Evolutionary conservation across 2,888 invertebrate species (phyloP).

Genomic region (Drosophila tanythrix): DNA sequence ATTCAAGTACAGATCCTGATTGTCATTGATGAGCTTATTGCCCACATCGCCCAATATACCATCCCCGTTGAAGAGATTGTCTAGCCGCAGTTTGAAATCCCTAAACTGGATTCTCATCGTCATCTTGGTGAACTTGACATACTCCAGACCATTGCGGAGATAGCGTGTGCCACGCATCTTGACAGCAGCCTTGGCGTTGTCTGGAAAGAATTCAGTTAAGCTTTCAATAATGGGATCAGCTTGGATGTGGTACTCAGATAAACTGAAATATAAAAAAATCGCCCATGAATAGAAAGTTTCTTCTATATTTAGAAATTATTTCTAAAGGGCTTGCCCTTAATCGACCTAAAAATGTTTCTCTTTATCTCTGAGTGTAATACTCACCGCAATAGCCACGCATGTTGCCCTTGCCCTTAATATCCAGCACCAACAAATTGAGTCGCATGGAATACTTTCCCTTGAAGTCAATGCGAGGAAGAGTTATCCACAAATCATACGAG

Average conservation of each 20-base stretch:
- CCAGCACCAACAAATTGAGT: slow-evolving; percentile 82
- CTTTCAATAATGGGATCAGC: not conserved
- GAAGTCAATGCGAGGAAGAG: slow-evolving; percentile 83
- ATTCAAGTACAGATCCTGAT: slow-evolving; percentile 83
- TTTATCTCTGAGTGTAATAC: slow-evolving; percentile 16
- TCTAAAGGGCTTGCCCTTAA: no score
- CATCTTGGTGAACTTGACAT: slow-evolving; percentile 83
- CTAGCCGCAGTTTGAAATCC: slow-evolving; percentile 81
- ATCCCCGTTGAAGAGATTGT: slow-evolving; percentile 84
- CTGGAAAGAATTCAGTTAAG: slow-evolving; percentile 46
- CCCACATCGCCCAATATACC: slow-evolving; percentile 83
- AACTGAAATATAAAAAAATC: not conserved
- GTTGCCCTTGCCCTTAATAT: slow-evolving; percentile 83
- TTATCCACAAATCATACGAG: slow-evolving; percentile 82
- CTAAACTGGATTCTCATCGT: slow-evolving; percentile 82
- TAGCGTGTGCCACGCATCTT: slow-evolving; percentile 83
- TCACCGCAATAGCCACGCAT: slow-evolving; percentile 83
- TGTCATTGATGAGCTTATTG: slow-evolving; percentile 83
- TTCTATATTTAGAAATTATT: no score
- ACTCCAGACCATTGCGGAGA: slow-evolving; percentile 77
- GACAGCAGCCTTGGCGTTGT: slow-evolving; percentile 82
- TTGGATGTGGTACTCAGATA: not conserved
- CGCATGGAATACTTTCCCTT: slow-evolving; percentile 83
- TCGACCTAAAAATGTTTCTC: no score
- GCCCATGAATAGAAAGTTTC: not conserved